These are phyloP conservation scores for Myotis yumanensis DNA, from an alignment of 2,113 vertebrate genomes.

Conservation along the genomic window DNA sequence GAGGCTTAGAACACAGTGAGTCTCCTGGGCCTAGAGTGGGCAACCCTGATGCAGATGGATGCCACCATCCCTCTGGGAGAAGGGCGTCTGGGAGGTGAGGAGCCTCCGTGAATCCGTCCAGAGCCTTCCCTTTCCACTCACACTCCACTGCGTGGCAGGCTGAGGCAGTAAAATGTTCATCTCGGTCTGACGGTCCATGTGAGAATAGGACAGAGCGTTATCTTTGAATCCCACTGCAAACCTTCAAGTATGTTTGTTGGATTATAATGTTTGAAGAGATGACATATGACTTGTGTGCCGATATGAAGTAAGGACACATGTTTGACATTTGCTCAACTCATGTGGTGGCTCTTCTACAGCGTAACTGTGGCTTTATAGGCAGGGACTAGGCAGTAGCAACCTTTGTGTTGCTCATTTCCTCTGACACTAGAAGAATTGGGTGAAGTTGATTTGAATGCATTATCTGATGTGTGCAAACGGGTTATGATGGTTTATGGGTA, in stretches of 20 bases:
- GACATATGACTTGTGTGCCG: not conserved
- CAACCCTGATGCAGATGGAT: not conserved
- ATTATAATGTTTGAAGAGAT: not conserved
- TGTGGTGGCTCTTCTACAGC: not conserved
- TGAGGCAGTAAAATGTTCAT: not conserved
- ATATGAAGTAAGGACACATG: no score
- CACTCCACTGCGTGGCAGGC: accelerated
- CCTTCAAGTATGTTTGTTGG: not conserved
- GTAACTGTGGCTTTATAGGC: not conserved
- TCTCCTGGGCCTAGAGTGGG: accelerated
- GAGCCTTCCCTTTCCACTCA: accelerated
- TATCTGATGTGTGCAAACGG: not conserved
- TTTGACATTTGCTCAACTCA: not conserved
- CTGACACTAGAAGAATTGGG: not conserved
- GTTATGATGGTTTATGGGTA: not conserved
- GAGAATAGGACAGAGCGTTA: accelerated
- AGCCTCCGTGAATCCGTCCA: not conserved
- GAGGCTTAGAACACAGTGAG: accelerated
- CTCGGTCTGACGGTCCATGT: no score
- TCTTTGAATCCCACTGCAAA: no score
- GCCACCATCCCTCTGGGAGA: no score
- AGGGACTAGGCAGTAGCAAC: not conserved
- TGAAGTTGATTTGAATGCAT: not conserved
- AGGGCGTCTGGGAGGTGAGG: not conserved
- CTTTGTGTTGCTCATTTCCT: not conserved